These are phyloP conservation scores for Poecilia latipinna DNA, from an alignment of 2,113 vertebrate species.

Conservation along the genomic window DNA sequence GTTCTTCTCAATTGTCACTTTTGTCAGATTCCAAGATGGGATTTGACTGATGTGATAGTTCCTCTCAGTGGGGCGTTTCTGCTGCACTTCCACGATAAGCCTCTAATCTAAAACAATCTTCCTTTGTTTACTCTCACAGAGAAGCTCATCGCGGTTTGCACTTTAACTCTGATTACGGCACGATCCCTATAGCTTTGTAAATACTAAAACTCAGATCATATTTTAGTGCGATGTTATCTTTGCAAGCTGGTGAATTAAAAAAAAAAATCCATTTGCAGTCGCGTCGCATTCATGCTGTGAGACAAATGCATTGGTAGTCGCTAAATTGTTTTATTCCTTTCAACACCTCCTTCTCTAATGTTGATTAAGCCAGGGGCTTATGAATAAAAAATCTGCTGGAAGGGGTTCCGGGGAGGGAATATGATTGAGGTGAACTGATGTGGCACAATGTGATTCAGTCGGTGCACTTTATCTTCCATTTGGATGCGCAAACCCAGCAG, in stretches of 20 bases:
- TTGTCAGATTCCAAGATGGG: conserved; percentile 43
- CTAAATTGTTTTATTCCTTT: conserved; percentile 64
- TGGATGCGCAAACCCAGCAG: conserved; percentile 40
- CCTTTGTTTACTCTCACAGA: conserved; percentile 52
- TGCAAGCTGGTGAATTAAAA: conserved; percentile 38
- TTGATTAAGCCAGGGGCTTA: conserved; percentile 66
- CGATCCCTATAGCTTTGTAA: conserved; percentile 39
- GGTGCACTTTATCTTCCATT: conserved; percentile 61
- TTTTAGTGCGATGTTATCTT: conserved; percentile 32
- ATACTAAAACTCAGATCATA: conserved; percentile 23
- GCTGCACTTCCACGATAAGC: conserved; percentile 41
- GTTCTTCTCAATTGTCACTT: conserved; percentile 5
- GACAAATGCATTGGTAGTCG: conserved; percentile 61
- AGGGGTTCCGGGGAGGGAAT: conserved; percentile 34
- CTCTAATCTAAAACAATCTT: conserved; percentile 21
- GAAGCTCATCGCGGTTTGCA: conserved; percentile 37
- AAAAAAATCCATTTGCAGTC: conserved; percentile 44
- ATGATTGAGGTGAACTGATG: conserved; percentile 63
- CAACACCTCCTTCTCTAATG: conserved; percentile 62
- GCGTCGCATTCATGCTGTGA: conserved; percentile 48
- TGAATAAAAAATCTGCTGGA: conserved; percentile 64
- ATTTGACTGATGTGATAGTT: conserved; percentile 36
- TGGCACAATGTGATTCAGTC: conserved; percentile 56
- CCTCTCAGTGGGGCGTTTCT: conserved; percentile 36
- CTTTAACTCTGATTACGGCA: conserved; percentile 48